These are phyloP conservation scores for Micropoecilia bifurca DNA, from an alignment of 2,797 vertebrate genomes.

Conservation along the genomic window DNA sequence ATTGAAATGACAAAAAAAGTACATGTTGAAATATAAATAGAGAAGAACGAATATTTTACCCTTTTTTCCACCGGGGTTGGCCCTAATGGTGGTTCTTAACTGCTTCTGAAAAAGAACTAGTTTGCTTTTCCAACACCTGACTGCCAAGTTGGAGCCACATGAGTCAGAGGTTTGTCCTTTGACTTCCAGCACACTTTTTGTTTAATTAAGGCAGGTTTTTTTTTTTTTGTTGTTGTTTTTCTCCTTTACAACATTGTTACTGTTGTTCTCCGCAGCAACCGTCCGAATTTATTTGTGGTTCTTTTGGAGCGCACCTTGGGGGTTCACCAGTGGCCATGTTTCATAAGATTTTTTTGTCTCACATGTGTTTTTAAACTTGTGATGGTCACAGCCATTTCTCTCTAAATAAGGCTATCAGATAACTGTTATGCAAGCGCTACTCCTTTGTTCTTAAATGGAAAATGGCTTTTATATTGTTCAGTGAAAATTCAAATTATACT, in stretches of 20 bases:
- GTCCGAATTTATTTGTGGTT: slow-evolving; percentile 7
- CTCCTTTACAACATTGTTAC: slow-evolving; percentile 6
- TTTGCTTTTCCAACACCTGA: neutral
- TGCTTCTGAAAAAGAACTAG: neutral
- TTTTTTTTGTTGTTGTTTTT: slow-evolving; percentile 7
- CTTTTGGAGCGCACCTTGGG: slow-evolving; percentile 21
- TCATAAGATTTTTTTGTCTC: slow-evolving; percentile 30
- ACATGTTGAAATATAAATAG: neutral
- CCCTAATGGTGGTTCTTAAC: too few relatives aligned
- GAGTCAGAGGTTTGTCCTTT: neutral
- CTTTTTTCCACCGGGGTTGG: neutral
- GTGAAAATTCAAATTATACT: neutral
- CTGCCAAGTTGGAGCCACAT: neutral
- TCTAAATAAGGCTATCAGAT: slow-evolving; percentile 24
- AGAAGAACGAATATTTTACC: neutral
- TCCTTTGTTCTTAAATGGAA: neutral
- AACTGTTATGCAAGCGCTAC: slow-evolving; percentile 3
- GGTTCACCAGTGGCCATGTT: slow-evolving; percentile 19
- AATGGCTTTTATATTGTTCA: neutral
- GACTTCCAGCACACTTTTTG: slow-evolving; percentile 10
- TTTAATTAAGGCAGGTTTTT: neutral
- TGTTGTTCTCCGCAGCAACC: slow-evolving; percentile 26
- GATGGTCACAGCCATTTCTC: slow-evolving; percentile 25
- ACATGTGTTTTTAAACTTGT: slow-evolving; percentile 61
- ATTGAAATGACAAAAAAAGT: neutral